A percentile compares a stretch with the other conserved stretches of the same genome.
Conservation (phyloP, 2,888 invertebrate genomes). For the Ennomos erosarius region DNA sequence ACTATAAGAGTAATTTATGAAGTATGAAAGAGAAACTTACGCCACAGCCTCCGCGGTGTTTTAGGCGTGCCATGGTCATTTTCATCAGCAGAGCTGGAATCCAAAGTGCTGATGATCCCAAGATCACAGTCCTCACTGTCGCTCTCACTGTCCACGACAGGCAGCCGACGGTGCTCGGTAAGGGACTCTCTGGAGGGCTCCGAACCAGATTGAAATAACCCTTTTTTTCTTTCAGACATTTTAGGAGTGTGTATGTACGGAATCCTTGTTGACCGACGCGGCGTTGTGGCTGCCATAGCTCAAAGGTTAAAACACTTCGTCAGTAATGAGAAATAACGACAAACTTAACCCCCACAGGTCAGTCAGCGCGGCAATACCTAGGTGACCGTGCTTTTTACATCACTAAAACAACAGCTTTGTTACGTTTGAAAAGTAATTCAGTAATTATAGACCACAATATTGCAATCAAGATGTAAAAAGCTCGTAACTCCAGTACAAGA, state of each 20-base stretch:
- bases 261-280: conserved; percentile 69
- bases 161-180: conserved; percentile 71
- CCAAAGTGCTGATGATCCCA: conserved; percentile 85
- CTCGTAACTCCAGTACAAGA: conserved; percentile 38
- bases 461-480: conserved; percentile 33
- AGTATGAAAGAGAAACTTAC: conserved; percentile 57
- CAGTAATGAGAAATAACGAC: conserved; percentile 20
- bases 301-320: conserved; percentile 33
- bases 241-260: conserved; percentile 82
- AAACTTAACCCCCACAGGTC: conserved; percentile 22
- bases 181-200: conserved; percentile 65
- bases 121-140: conserved; percentile 83
- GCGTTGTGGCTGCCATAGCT: conserved; percentile 72
- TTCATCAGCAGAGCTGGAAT: conserved; percentile 76
- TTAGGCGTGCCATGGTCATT: conserved; percentile 65
- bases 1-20: neutral
- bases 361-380: conserved; percentile 36
- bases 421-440: conserved; percentile 18
- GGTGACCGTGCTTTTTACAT: conserved; percentile 24
- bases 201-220: conserved; percentile 81
- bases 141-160: conserved; percentile 78
- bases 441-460: conserved; percentile 16
- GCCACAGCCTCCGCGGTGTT: conserved; percentile 68
- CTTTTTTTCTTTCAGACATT: conserved; percentile 87
- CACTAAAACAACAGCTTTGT: conserved; percentile 12